These are phyloP conservation scores for Torymus aiolomorphi DNA, from an alignment of 2,888 invertebrate genomes.

Conservation along the genomic window DNA sequence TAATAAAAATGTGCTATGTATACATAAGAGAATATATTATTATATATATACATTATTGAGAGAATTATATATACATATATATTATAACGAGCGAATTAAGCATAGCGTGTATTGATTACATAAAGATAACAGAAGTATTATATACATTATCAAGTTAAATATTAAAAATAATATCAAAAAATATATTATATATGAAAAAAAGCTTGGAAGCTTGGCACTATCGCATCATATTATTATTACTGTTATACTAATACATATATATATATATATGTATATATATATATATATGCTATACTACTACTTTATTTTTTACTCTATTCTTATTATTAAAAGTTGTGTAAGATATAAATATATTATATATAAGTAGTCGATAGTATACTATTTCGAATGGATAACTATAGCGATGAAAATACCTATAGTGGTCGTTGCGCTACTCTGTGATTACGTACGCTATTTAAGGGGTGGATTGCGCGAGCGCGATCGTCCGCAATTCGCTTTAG, in stretches of 20 bases:
- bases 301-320: constrained; percentile 23
- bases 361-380: constrained; percentile 37
- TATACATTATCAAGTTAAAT: constrained; percentile 18
- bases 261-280: constrained; percentile 1
- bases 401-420: constrained; percentile 55
- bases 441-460: constrained; percentile 60
- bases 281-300: neutral
- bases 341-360: constrained; percentile 28
- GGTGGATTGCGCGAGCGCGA: constrained; percentile 56
- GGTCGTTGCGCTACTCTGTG: constrained; percentile 67
- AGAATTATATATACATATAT: constrained; percentile 38
- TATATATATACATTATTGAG: constrained; percentile 47
- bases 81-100: constrained; percentile 17
- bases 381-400: constrained; percentile 50
- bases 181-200: constrained; percentile 26
- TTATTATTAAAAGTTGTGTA: constrained; percentile 16
- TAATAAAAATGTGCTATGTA: constrained; percentile 39
- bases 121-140: neutral
- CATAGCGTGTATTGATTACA: constrained; percentile 10
- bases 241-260: constrained; percentile 15
- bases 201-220: constrained; percentile 48
- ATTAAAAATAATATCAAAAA: constrained; percentile 4
- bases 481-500: constrained; percentile 50
- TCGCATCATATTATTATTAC: constrained; percentile 28
- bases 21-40: constrained; percentile 43